These are phyloP conservation scores for Seriola quinqueradiata DNA, from an alignment of 2,113 vertebrate species.

Conservation along the genomic window DNA sequence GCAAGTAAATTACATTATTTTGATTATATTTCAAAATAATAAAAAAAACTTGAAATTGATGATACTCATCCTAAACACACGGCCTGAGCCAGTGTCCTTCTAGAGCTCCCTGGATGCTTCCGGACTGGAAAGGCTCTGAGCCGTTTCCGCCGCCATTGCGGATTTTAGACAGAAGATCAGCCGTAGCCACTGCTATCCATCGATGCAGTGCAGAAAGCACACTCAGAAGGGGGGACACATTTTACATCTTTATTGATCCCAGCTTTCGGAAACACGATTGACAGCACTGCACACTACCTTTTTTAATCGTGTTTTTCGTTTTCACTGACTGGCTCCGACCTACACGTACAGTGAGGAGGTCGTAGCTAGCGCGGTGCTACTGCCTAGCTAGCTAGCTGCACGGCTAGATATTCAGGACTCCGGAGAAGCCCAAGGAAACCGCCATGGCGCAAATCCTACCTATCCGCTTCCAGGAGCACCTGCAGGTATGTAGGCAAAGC, in stretches of 20 bases:
- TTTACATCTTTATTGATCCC: conserved; percentile 14
- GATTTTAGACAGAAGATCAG: conserved; percentile 83
- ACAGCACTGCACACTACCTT: background rate
- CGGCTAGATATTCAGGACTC: conserved; percentile 77
- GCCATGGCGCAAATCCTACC: conserved; percentile 97
- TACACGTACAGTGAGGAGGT: conserved; percentile 82
- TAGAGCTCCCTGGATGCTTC: conserved; percentile 87
- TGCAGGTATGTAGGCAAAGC: conserved; percentile 84
- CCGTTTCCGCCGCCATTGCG: conserved; percentile 95
- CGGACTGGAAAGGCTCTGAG: conserved; percentile 83
- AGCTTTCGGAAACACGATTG: conserved; percentile 42
- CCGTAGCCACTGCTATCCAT: conserved; percentile 76
- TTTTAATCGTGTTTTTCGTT: conserved; percentile 28
- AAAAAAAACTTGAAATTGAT: background rate
- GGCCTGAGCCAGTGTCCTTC: conserved; percentile 83
- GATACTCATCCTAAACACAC: background rate
- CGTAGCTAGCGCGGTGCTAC: conserved; percentile 80
- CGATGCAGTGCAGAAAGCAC: conserved; percentile 75
- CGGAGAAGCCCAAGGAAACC: conserved; percentile 78
- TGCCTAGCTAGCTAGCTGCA: conserved; percentile 76
- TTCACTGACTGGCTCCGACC: conserved; percentile 74
- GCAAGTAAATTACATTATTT: background rate
- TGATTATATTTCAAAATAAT: too few species aligned
- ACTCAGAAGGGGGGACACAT: conserved; percentile 43
- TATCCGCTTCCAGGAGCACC: conserved; percentile 98